Conservation (phyloP, 2,888 invertebrate genomes). For the Melitaea athalia region DNA sequence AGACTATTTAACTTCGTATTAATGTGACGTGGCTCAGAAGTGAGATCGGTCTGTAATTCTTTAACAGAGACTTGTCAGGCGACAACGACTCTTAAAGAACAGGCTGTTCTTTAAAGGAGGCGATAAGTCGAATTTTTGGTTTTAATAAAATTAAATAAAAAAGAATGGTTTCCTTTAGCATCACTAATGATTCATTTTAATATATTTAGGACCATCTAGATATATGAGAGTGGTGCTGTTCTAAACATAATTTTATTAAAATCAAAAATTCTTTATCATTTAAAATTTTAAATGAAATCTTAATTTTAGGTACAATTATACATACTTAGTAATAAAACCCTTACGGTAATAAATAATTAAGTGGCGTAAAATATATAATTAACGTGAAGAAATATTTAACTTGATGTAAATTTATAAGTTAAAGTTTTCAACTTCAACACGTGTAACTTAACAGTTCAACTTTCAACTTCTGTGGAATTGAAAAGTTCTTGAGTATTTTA, state of each 20-base stretch:
- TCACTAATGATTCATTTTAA: too few species aligned
- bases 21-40: too few species aligned
- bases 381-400: conserved; percentile 1
- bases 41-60: too few species aligned
- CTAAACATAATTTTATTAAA: not conserved
- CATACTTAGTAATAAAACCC: not conserved
- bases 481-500: conserved; percentile 4
- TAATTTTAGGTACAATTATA: not conserved
- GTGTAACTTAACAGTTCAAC: conserved; percentile 5
- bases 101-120: too few species aligned
- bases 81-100: too few species aligned
- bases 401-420: not conserved
- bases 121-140: too few species aligned
- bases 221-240: too few species aligned
- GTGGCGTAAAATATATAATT: not conserved
- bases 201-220: too few species aligned
- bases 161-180: too few species aligned
- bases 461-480: conserved; percentile 2
- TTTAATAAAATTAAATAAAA: too few species aligned
- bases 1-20: too few species aligned
- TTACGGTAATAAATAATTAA: not conserved
- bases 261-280: not conserved
- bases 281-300: not conserved
- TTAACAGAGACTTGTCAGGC: too few species aligned
- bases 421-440: conserved; percentile 4